A percentile compares a stretch with the other conserved stretches of the same genome.
Conservation (phyloP, 2,888 invertebrate genomes). For the Sinopyrophorus schimmeli region DNA sequence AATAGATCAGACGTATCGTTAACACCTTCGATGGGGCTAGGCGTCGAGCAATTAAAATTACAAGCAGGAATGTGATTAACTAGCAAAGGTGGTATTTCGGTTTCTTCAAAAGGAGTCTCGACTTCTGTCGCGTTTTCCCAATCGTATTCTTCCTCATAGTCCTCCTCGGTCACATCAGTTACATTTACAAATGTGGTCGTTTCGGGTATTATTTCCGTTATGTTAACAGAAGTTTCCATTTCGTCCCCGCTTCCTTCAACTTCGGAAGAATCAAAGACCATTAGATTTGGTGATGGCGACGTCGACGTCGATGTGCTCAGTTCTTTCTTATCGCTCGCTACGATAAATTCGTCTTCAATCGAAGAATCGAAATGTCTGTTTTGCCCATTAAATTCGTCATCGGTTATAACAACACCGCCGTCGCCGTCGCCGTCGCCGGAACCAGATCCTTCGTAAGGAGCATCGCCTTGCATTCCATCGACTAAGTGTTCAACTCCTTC, state of each 20-base stretch:
- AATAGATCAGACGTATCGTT: slow-evolving; percentile 29
- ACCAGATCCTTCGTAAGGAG: slow-evolving; percentile 44
- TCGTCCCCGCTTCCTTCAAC: slow-evolving; percentile 45
- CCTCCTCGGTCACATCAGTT: slow-evolving; percentile 16
- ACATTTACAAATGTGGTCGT: slow-evolving; percentile 42
- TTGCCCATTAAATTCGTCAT: slow-evolving; percentile 34
- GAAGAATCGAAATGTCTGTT: slow-evolving; percentile 19
- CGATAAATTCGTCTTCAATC: slow-evolving; percentile 27
- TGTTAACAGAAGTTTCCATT: slow-evolving; percentile 39
- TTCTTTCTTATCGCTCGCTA: too few species aligned
- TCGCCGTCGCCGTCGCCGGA: slow-evolving; percentile 32
- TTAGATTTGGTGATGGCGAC: background rate
- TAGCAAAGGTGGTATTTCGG: slow-evolving; percentile 8
- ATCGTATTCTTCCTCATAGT: slow-evolving; percentile 28
- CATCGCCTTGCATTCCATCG: slow-evolving; percentile 43
- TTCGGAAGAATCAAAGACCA: slow-evolving; percentile 3
- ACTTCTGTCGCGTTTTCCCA: slow-evolving; percentile 10
- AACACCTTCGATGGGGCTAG: slow-evolving; percentile 20
- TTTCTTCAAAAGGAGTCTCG: background rate
- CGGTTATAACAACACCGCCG: slow-evolving; percentile 19
- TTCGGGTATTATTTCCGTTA: slow-evolving; percentile 17
- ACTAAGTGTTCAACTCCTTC: slow-evolving; percentile 23
- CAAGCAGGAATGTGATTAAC: slow-evolving; percentile 24
- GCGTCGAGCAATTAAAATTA: slow-evolving; percentile 38
- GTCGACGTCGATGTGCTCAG: background rate